phyloP scores from a whole-genome alignment of 2,888 invertebrate genomes.

The Drosophila colorata region DNA sequence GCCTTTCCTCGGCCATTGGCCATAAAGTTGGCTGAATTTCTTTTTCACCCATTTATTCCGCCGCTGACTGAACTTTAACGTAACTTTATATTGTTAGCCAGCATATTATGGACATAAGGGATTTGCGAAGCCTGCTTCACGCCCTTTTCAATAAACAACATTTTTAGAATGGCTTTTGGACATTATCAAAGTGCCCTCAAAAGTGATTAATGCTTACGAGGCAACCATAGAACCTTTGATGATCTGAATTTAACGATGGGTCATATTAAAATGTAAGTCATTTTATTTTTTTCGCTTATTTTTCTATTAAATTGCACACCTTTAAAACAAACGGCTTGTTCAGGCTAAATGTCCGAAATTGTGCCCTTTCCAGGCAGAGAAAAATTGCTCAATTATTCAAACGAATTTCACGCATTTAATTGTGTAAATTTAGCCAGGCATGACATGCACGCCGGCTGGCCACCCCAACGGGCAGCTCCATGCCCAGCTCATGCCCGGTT shows the following conservation, averaged over 20 bases:
- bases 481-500: slow-evolving; percentile 11
- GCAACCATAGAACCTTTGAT: not conserved
- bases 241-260: not conserved
- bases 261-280: not conserved
- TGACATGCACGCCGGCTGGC: slow-evolving; percentile 61
- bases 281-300: not conserved
- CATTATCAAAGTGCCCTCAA: slow-evolving; percentile 25
- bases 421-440: slow-evolving; percentile 80
- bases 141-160: slow-evolving; percentile 26
- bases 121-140: not conserved
- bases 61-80: slow-evolving; percentile 52
- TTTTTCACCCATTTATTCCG: slow-evolving; percentile 8
- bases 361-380: slow-evolving; percentile 30
- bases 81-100: slow-evolving; percentile 49
- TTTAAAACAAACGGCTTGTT: slow-evolving; percentile 33
- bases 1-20: slow-evolving; percentile 55
- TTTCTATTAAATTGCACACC: slow-evolving; percentile 12
- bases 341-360: slow-evolving; percentile 19
- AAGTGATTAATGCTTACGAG: slow-evolving; percentile 35
- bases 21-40: slow-evolving; percentile 58
- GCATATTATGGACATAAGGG: slow-evolving; percentile 23
- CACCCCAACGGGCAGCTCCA: slow-evolving; percentile 19
- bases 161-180: slow-evolving; percentile 24
- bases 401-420: slow-evolving; percentile 82
- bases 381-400: slow-evolving; percentile 81